These are phyloP conservation scores for Petrocephalus microphthalmus DNA, from an alignment of 2,113 vertebrate species.

Conservation along the genomic window DNA sequence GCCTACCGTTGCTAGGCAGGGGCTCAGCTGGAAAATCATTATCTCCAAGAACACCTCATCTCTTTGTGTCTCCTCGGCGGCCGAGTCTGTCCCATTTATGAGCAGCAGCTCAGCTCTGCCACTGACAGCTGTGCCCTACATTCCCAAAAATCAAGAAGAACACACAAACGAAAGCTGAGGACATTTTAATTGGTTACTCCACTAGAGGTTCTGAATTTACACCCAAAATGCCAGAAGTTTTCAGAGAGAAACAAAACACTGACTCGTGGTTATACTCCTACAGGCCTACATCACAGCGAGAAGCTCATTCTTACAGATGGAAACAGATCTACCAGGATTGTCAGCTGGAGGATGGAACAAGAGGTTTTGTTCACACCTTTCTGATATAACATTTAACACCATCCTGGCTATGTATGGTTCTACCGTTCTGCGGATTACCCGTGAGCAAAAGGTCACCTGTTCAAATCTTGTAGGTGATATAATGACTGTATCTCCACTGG, in stretches of 20 bases:
- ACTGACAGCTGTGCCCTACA: not conserved
- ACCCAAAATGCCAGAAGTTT: not conserved
- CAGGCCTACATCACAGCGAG: not conserved
- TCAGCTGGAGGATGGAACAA: not conserved
- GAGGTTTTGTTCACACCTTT: not conserved
- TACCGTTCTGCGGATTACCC: not conserved
- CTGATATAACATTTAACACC: not conserved
- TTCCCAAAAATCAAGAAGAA: not conserved
- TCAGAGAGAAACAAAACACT: not conserved
- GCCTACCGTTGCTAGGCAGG: not conserved
- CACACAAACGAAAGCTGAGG: not conserved
- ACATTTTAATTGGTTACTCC: not conserved
- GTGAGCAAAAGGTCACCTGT: not conserved
- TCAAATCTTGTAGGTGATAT: not conserved
- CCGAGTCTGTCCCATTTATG: not conserved
- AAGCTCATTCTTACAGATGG: not conserved
- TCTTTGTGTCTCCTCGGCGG: not conserved
- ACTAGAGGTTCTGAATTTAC: not conserved
- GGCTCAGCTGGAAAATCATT: slow-evolving; percentile 8
- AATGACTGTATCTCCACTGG: not conserved
- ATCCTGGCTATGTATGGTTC: not conserved
- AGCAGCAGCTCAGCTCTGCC: not conserved
- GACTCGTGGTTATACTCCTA: not conserved
- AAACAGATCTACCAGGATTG: not conserved
- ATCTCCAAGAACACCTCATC: not conserved